A percentile compares a stretch with the other conserved stretches of the same genome.
phyloP scores from a whole-genome alignment of 2,797 vertebrate genomes.

The Sebastes minor region DNA sequence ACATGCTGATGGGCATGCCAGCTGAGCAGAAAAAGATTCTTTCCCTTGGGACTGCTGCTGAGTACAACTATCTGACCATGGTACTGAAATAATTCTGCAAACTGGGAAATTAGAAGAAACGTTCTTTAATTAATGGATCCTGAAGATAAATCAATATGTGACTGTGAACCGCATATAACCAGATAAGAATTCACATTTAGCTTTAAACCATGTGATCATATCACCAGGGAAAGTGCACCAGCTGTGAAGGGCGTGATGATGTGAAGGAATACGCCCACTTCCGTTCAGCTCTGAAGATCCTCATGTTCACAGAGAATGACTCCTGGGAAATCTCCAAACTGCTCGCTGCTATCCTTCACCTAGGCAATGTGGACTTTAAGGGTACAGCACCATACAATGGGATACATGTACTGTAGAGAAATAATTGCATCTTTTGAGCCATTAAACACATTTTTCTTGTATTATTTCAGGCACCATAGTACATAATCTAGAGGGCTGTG shows the following conservation, averaged over 20 bases:
- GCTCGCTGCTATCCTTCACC: conserved; percentile 92
- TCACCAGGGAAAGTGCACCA: conserved; percentile 90
- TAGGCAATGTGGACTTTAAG: conserved; percentile 91
- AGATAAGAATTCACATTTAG: background rate
- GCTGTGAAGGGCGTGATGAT: conserved; percentile 88
- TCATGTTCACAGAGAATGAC: conserved; percentile 92
- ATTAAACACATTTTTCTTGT: conserved; percentile 24
- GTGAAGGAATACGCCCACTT: conserved; percentile 90
- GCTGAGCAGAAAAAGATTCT: conserved; percentile 91
- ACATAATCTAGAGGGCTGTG: conserved; percentile 90
- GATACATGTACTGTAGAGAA: background rate
- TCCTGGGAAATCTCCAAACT: conserved; percentile 92
- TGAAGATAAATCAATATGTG: background rate
- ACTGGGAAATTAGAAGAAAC: background rate
- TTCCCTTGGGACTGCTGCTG: conserved; percentile 85
- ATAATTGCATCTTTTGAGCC: background rate
- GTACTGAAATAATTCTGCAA: conserved; percentile 32
- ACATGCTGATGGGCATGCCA: conserved; percentile 94
- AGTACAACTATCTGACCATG: conserved; percentile 93
- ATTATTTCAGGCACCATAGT: conserved; percentile 82
- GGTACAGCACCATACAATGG: conserved; percentile 71
- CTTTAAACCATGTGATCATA: background rate
- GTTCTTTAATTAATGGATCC: background rate
- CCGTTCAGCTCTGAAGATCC: conserved; percentile 94
- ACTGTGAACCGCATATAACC: background rate